Evolutionary conservation across 2,888 invertebrate genomes (phyloP).

Genomic region (Therioaphis trifolii): DNA sequence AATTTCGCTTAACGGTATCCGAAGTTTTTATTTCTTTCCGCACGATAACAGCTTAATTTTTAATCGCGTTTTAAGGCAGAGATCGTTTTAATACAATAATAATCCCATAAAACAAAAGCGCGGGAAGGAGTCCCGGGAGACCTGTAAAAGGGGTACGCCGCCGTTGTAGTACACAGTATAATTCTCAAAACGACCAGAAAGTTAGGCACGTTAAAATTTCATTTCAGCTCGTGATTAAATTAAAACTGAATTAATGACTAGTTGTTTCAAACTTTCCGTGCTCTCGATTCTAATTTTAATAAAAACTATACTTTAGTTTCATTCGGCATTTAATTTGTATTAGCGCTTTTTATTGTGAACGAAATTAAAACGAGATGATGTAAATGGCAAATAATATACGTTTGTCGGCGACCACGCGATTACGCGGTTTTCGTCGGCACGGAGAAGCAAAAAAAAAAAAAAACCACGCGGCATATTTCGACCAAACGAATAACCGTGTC

Average conservation of each 20-base stretch:
- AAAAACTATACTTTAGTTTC: conserved; percentile 56
- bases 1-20: conserved; percentile 20
- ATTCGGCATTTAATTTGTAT: conserved; percentile 57
- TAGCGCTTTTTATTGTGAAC: conserved; percentile 43
- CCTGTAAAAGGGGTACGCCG: conserved; percentile 58
- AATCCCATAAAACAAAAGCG: conserved; percentile 56
- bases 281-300: conserved; percentile 53
- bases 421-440: too few relatives aligned
- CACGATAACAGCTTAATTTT: conserved; percentile 61
- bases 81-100: conserved; percentile 63
- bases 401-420: background rate
- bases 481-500: too few relatives aligned
- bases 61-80: conserved; percentile 61
- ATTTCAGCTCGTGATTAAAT: conserved; percentile 60
- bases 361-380: conserved; percentile 36
- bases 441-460: too few relatives aligned
- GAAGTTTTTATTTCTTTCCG: conserved; percentile 38
- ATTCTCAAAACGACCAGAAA: conserved; percentile 56
- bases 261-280: conserved; percentile 52
- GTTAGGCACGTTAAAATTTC: conserved; percentile 60
- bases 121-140: conserved; percentile 58
- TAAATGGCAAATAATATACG: background rate
- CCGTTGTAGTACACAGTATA: conserved; percentile 40
- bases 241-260: conserved; percentile 62
- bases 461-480: background rate